Percentiles rank a stretch among this genome's conserved stretches.
Conservation (phyloP, 2,888 invertebrate species). For the Seladonia tumulorum region DNA sequence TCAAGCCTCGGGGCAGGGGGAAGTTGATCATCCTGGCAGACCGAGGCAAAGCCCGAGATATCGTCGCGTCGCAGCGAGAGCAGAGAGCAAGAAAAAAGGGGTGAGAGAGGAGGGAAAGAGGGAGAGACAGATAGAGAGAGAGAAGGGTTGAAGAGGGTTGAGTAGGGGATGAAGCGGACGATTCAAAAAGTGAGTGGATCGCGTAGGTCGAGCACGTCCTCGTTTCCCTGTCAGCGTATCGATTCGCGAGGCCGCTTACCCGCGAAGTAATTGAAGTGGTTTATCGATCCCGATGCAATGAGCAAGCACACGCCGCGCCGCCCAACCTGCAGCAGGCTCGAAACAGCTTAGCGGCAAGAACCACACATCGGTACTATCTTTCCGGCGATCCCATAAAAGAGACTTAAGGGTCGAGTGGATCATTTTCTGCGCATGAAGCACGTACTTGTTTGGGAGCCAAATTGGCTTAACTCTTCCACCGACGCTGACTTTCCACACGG, state of each 20-base stretch:
- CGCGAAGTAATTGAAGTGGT: slow-evolving; percentile 53
- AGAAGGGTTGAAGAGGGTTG: background rate
- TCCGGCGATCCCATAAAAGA: slow-evolving; percentile 67
- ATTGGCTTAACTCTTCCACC: slow-evolving; percentile 71
- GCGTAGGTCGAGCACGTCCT: slow-evolving; percentile 27
- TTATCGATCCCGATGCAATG: slow-evolving; percentile 59
- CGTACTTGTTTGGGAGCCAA: slow-evolving; percentile 67
- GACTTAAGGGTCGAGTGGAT: slow-evolving; percentile 69
- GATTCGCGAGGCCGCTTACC: slow-evolving; percentile 44
- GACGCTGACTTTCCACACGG: slow-evolving; percentile 40
- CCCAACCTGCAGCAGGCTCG: slow-evolving; percentile 14
- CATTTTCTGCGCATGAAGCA: slow-evolving; percentile 65
- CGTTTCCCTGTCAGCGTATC: slow-evolving; percentile 38
- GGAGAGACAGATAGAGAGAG: background rate
- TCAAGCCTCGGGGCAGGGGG: slow-evolving; percentile 16
- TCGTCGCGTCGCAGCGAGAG: background rate
- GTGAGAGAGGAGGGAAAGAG: background rate
- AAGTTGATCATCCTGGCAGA: slow-evolving; percentile 31
- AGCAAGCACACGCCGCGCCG: slow-evolving; percentile 20
- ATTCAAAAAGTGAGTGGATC: slow-evolving; percentile 41
- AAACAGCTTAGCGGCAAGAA: slow-evolving; percentile 52
- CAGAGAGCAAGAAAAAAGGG: background rate
- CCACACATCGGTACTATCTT: slow-evolving; percentile 47
- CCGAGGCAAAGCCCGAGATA: slow-evolving; percentile 12
- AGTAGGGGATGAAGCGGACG: background rate